These are phyloP conservation scores for Lysiphlebus fabarum DNA, from an alignment of 1,140 invertebrate genomes.

Conservation along the genomic window DNA sequence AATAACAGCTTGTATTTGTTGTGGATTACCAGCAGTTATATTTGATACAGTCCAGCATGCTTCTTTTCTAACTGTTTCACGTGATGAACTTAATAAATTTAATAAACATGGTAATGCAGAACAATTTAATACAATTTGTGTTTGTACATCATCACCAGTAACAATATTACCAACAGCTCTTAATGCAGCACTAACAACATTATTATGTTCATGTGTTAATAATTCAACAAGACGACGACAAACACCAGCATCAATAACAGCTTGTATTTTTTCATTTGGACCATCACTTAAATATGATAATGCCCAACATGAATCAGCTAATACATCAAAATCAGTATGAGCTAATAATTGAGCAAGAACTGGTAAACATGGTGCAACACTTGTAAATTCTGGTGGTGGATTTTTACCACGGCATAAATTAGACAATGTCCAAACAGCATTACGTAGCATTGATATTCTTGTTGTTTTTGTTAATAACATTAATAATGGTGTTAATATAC, in stretches of 20 bases:
- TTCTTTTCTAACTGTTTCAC: constrained; percentile 91
- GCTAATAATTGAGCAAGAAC: constrained; percentile 84
- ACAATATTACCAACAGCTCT: constrained; percentile 97
- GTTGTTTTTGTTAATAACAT: constrained; percentile 81
- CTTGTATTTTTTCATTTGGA: constrained; percentile 97
- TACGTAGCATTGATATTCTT: constrained; percentile 88
- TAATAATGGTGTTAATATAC: constrained; percentile 83
- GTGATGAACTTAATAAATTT: constrained; percentile 73
- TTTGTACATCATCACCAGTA: constrained; percentile 95
- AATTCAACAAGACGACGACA: constrained; percentile 91
- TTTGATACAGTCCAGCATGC: constrained; percentile 98
- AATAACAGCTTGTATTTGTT: constrained; percentile 93
- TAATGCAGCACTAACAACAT: constrained; percentile 91
- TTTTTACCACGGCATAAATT: constrained; percentile 96
- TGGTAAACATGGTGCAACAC: constrained; percentile 80
- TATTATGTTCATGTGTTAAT: constrained; percentile 83
- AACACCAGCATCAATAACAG: constrained; percentile 94
- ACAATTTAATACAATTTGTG: constrained; percentile 91
- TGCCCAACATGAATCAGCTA: constrained; percentile 89
- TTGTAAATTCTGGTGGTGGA: constrained; percentile 89
- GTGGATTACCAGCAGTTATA: constrained; percentile 93
- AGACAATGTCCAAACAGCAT: constrained; percentile 96
- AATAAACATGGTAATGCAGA: constrained; percentile 82
- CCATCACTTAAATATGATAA: constrained; percentile 92
- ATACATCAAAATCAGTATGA: constrained; percentile 85